Base-by-base conservation (phyloP, 2,888 invertebrate species). In the Ennomos erosarius region DNA sequence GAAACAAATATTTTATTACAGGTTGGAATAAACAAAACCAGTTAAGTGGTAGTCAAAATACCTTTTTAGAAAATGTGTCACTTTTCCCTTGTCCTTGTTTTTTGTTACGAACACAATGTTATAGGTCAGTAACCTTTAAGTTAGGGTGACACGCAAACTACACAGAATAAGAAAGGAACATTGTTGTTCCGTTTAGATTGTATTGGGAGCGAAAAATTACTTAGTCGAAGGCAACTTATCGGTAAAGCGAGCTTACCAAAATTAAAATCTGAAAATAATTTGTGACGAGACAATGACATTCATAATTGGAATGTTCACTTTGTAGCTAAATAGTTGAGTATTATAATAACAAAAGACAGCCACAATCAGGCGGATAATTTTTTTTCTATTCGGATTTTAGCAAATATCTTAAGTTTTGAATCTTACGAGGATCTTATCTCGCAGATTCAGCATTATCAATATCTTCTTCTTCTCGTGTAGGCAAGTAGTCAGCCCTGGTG, bases 101-200 rank as follows among this genome's bases (percentile, higher is more conserved):
- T 63, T 60, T 51, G 55, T 60, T 58, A 64, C 63, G 57, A 61
- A 62, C 48, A 66, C 55, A 57, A 64, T 62, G 68, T 69, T 66
- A 64, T 38, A 70, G 76, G 70, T 71, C 75, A 62, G 39, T 73
- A 70, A 73, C 70, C 73, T 65, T 50, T 38, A 59, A 69, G 63
- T 65, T 70, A 64, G 50, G 64, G 64, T 57, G 58, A 62, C 81
- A 80, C 75, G 79, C 78, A 71, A 80, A 67, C 59, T 62, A 66
- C 59, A 62, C 60, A 66, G 67, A 68, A 64, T 49, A 64, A 52
- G 62, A 65, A 67, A 66, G 64, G 65, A 65, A 67, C 63, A 63
- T 61, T 45, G 55, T 65, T 65, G 53, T 65, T 64, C 60, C 53
- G 51, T 62, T 62, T 58, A 55, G 49, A 54, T 55, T 58, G 52